Conservation (phyloP, 2,888 invertebrate genomes). For the Macrosiphum euphorbiae region DNA sequence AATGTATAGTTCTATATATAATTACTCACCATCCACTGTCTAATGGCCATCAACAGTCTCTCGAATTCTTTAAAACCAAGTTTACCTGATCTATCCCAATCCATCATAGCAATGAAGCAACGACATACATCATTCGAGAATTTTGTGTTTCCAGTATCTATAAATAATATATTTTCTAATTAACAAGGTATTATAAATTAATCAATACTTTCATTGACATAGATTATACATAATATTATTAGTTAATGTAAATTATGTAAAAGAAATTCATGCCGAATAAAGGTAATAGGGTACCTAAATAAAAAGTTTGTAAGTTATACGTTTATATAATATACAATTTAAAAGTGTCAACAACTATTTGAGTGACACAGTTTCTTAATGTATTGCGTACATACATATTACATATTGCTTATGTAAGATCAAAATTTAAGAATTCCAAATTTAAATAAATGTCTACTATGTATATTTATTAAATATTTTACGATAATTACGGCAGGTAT, state of each 20-base stretch:
- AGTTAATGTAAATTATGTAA: not conserved
- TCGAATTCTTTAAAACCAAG: slow-evolving; percentile 93
- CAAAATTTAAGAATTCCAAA: no score
- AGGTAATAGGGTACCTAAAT: not conserved
- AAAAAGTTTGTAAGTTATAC: not conserved
- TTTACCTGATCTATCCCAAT: slow-evolving; percentile 90
- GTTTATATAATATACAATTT: no score
- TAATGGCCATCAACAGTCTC: slow-evolving; percentile 84
- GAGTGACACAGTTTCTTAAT: not conserved
- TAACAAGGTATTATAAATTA: not conserved
- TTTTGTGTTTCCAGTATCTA: slow-evolving; percentile 71
- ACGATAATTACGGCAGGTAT: not conserved
- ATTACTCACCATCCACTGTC: slow-evolving; percentile 84
- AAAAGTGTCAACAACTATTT: not conserved
- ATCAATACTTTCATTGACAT: not conserved
- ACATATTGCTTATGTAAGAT: not conserved
- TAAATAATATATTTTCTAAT: not conserved
- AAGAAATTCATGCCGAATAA: slow-evolving; percentile 11
- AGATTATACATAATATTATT: not conserved
- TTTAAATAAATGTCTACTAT: not conserved
- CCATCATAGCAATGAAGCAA: slow-evolving; percentile 94
- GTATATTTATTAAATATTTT: not conserved
- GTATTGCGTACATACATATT: not conserved
- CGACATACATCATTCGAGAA: slow-evolving; percentile 93
- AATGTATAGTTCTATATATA: no score